Base-by-base conservation (phyloP, 2,888 invertebrate species). In the Strigamia maritima region DNA sequence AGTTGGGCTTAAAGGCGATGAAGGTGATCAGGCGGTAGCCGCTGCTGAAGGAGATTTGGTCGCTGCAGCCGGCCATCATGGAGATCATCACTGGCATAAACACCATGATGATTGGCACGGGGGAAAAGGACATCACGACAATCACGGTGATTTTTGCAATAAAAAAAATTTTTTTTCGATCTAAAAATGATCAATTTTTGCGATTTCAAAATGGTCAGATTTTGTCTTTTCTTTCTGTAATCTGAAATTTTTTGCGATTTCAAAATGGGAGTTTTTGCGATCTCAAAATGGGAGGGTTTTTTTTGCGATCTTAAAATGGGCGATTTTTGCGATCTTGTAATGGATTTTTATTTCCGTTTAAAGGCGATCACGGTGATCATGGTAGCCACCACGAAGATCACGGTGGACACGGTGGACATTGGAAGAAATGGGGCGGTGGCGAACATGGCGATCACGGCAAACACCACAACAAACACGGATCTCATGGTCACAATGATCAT, bases 71-170 rank as follows among this genome's bases (percentile, higher is more conserved):
- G 49, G 44, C 49, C 28, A 44, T 49, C 77, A 77, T 24, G 44
- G 26, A 14, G 44, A 49, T 49, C 77, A 77, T 19, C 77, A 78
- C n/a, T 28, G 70, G 26, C 65, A 70, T 19, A 44, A 44, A 77
- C 38, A 77, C 14, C 77, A 77, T 16, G 44, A 28, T n/a, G n/a
- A 31, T 49, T 14, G 14, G 8, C 78, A 80, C 65, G 80, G 79
- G 1, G 89, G 89, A 83, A 88, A 87, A 78, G 88, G 87, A 1
- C 89, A 90, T 82, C 87, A 88, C 79, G 88, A 90, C 81, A 88
- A 87, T 81, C 89, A 87, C 19, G 88, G 87, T 40, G 87, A 89
- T 79, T 89, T 90, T 82, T 89, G 14, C 24, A 4, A 22, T 65
- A 3, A 70, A 3, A 0, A 28, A 35, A n/a, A n/a, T n/a, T n/a